Evolutionary conservation across 1,140 invertebrate species (phyloP).

Genomic region (Phymorhynchus buccinoides): DNA sequence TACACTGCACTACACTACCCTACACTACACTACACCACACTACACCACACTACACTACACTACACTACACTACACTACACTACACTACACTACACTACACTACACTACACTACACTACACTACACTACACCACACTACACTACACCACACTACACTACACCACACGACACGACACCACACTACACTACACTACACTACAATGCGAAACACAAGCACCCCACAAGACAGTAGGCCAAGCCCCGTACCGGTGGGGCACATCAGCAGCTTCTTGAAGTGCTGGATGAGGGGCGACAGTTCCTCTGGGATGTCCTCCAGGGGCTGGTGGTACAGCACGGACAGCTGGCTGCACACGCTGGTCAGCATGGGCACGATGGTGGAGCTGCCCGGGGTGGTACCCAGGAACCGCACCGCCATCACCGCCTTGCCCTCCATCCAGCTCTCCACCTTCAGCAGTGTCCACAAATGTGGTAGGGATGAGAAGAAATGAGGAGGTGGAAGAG

Average conservation of each 20-base stretch:
- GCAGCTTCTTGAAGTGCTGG: slow-evolving; percentile 94
- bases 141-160: too few species aligned
- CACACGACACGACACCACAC: too few species aligned
- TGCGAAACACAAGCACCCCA: too few species aligned
- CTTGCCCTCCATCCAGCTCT: slow-evolving; percentile 70
- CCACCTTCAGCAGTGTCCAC: slow-evolving; percentile 22
- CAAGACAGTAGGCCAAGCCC: too few species aligned
- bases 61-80: too few species aligned
- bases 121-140: too few species aligned
- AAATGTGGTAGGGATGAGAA: background rate
- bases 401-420: slow-evolving; percentile 93
- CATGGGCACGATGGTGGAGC: slow-evolving; percentile 93
- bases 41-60: too few species aligned
- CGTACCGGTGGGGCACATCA: slow-evolving; percentile 69
- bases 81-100: too few species aligned
- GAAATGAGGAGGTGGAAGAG: background rate
- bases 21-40: too few species aligned
- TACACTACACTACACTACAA: too few species aligned
- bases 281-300: slow-evolving; percentile 96
- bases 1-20: too few species aligned
- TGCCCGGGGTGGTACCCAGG: slow-evolving; percentile 96
- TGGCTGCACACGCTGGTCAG: slow-evolving; percentile 95
- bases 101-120: too few species aligned
- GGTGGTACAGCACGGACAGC: slow-evolving; percentile 95
- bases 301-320: slow-evolving; percentile 93